Evolutionary conservation across 2,888 invertebrate species (phyloP).

Genomic region (Antitype chi): DNA sequence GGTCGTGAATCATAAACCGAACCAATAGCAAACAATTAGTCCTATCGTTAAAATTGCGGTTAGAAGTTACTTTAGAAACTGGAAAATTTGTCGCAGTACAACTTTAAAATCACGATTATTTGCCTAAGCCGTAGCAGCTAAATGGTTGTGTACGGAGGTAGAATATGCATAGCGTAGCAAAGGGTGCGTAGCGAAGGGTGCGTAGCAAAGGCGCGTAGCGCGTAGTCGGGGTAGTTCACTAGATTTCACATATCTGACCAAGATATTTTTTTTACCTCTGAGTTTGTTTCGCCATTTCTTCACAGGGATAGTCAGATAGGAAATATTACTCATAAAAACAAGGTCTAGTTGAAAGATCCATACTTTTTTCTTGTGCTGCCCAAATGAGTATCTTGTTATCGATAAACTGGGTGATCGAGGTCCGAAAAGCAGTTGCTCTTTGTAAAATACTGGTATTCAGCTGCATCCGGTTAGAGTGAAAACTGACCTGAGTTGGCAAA

Average conservation of each 20-base stretch:
- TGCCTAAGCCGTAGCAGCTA: conserved; percentile 17
- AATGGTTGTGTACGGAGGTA: not conserved
- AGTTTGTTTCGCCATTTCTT: not conserved
- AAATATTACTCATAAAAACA: not conserved
- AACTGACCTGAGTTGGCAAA: not conserved
- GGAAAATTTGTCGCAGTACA: not conserved
- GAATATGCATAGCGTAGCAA: not conserved
- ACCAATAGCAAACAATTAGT: not conserved
- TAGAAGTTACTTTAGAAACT: not conserved
- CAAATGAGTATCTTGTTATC: not conserved
- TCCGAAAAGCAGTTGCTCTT: not conserved
- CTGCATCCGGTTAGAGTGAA: not conserved
- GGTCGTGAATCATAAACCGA: not conserved
- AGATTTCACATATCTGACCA: not conserved
- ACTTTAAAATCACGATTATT: not conserved
- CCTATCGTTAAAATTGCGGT: not conserved
- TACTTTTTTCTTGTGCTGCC: not conserved
- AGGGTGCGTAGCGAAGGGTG: conserved; percentile 4
- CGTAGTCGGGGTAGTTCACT: not conserved
- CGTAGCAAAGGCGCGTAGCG: not conserved
- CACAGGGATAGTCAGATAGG: not conserved
- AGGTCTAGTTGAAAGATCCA: not conserved
- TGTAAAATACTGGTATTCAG: not conserved
- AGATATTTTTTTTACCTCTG: not conserved
- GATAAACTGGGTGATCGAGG: not conserved